Base-by-base conservation (phyloP, 2,888 invertebrate species). In the Ligdia adustata region DNA sequence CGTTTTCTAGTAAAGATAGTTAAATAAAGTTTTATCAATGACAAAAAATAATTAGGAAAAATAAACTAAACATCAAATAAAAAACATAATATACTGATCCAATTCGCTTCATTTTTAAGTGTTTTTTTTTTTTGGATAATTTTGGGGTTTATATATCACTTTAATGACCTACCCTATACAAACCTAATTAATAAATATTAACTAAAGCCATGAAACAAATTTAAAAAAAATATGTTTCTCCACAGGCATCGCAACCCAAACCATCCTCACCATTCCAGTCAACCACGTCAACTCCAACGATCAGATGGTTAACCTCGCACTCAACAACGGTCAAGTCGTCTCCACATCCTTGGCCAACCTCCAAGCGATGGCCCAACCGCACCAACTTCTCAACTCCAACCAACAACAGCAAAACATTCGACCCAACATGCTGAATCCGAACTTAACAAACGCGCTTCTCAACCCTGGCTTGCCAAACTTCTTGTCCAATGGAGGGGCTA, bases 201-300 rank as follows among this genome's bases (percentile, higher is more conserved):
- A n/a, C n/a, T n/a, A n/a, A n/a, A n/a, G n/a, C n/a, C n/a, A n/a
- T n/a, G n/a, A n/a, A n/a, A n/a, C n/a, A n/a, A n/a, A n/a, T n/a
- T n/a, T n/a, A n/a, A n/a, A n/a, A n/a, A n/a, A n/a, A n/a, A n/a
- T n/a, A n/a, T 28, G 46, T 20, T 56, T 60, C 43, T 61, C 66
- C 69, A 29, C 87, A 98, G 98, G 98, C 64, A 95, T 98, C 77
- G 97, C 97, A 41, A 96, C 98, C 38, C 98, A 98, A 90, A 98
- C 98, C 71, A 97, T 98, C 75, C 91, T 98, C 66, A 98, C 98
- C 60, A 98, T 98, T 77, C 98, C 98, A 42, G 96, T 98, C 51
- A 96, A 95, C 86, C 96, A 96, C 88, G 95, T 96, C 60, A 96
- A 95, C 88, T 92, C 93, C 34, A 92, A 92, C 75, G 93, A 93